Evolutionary conservation across 2,113 vertebrate genomes (phyloP).

Genomic region (Eidolon helvum): DNA sequence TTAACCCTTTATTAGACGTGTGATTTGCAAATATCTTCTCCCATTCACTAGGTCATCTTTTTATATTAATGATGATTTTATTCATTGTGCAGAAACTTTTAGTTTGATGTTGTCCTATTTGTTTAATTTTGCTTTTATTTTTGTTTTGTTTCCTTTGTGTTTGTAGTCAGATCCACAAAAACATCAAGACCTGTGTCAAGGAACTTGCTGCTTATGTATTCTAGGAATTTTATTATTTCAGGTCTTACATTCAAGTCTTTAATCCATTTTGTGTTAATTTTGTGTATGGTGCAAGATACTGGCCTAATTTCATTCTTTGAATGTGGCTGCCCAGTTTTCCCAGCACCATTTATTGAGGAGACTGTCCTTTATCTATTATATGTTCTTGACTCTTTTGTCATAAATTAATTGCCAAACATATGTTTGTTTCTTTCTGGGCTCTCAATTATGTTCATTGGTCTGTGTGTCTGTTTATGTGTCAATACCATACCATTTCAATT

Average conservation of each 20-base stretch:
- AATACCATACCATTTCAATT: neutral
- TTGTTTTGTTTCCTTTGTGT: neutral
- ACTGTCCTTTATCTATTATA: too few relatives aligned
- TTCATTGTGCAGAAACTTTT: neutral
- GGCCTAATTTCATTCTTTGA: neutral
- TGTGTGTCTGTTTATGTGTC: neutral
- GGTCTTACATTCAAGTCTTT: neutral
- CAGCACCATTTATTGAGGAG: neutral
- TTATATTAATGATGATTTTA: neutral
- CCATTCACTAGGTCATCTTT: too few relatives aligned
- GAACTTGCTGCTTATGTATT: neutral
- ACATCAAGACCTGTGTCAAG: neutral
- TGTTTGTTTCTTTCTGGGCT: too few relatives aligned
- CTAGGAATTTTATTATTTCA: neutral
- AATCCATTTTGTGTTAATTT: too few relatives aligned
- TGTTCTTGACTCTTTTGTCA: too few relatives aligned
- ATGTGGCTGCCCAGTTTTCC: neutral
- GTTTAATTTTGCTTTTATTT: neutral
- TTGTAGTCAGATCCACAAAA: neutral
- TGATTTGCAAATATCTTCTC: too few relatives aligned
- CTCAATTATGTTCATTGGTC: too few relatives aligned
- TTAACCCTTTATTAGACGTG: too few relatives aligned
- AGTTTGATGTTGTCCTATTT: neutral
- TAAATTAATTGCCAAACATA: too few relatives aligned
- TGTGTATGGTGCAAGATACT: too few relatives aligned